Evolutionary conservation across 2,113 vertebrate species (phyloP).

Genomic region (Piprites chloris): DNA sequence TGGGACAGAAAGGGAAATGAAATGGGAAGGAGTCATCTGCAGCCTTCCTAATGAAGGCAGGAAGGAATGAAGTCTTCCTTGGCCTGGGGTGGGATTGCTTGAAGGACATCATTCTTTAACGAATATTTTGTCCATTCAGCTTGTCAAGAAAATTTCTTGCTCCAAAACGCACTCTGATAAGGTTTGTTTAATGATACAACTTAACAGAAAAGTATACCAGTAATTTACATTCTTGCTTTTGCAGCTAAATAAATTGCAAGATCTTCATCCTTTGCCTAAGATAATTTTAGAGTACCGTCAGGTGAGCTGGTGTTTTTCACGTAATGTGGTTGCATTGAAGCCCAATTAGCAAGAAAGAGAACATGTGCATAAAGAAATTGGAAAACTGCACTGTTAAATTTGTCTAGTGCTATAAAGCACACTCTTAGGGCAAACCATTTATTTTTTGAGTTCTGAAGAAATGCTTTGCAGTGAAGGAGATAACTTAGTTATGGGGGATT

Average conservation of each 20-base stretch:
- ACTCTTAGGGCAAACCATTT: not conserved
- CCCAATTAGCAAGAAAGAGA: not conserved
- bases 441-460: not conserved
- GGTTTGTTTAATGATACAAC: not conserved
- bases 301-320: conserved; percentile 63
- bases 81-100: not conserved
- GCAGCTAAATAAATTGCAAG: conserved; percentile 84
- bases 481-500: not conserved
- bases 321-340: not conserved
- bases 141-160: not conserved
- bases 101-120: not conserved
- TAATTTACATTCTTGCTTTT: conserved; percentile 18
- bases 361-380: not conserved
- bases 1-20: not conserved
- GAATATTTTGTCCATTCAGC: not conserved
- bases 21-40: not conserved
- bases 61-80: not conserved
- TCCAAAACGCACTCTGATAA: not conserved
- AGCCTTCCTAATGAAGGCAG: not conserved
- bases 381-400: not conserved
- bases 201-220: not conserved
- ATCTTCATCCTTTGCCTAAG: conserved; percentile 88
- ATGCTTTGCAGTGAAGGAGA: not conserved
- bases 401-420: not conserved
- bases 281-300: conserved; percentile 89